phyloP scores from a whole-genome alignment of 2,797 vertebrate genomes.

The Columba guinea region DNA sequence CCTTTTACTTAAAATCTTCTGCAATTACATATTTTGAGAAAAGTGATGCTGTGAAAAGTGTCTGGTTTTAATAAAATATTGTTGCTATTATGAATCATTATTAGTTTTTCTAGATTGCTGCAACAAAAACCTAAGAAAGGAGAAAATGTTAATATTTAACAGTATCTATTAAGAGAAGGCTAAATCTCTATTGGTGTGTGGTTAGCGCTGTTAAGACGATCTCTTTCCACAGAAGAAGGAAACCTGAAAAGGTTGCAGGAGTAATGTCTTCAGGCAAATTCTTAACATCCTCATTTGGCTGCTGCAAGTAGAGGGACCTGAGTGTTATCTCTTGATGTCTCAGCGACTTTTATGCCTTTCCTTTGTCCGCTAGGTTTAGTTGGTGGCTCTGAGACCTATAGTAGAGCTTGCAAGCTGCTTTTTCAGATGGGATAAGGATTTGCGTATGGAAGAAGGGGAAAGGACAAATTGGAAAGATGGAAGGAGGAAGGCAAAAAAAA shows the following conservation, averaged over 20 bases:
- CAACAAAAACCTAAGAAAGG: background rate
- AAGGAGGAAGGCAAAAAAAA: background rate
- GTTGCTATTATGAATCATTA: background rate
- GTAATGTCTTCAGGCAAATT: background rate
- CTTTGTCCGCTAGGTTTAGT: background rate
- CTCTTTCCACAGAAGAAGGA: background rate
- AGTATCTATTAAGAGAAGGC: background rate
- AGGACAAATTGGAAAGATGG: background rate
- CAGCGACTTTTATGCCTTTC: background rate
- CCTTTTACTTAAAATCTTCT: background rate
- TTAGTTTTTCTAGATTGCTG: background rate
- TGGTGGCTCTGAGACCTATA: background rate
- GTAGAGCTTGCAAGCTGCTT: background rate
- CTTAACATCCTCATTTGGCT: background rate
- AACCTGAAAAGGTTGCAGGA: background rate
- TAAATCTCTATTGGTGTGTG: background rate
- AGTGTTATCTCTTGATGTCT: background rate
- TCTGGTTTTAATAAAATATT: background rate
- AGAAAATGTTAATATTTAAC: background rate
- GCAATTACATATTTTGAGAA: background rate
- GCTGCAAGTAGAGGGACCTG: background rate
- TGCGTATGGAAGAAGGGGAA: background rate
- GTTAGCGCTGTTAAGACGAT: background rate
- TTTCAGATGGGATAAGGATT: background rate
- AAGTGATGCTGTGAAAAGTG: background rate